Conservation (phyloP, 2,888 invertebrate species). For the Spatulosminthurus flaviceps region DNA sequence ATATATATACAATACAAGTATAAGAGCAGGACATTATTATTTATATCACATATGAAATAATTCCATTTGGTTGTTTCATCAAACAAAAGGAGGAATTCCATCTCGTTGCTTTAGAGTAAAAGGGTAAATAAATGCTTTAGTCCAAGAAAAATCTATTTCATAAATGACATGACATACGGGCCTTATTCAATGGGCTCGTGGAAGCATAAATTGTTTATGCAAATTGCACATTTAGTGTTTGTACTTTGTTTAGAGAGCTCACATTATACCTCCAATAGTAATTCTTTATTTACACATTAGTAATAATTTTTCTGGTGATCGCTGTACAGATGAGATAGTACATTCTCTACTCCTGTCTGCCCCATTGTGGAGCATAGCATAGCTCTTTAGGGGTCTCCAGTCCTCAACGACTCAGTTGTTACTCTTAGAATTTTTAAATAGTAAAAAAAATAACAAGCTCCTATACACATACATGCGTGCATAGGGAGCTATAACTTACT, state of each 20-base stretch:
- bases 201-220: constrained; percentile 23
- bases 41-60: no score
- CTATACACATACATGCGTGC: no score
- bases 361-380: no score
- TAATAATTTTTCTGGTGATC: constrained; percentile 29
- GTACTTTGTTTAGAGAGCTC: background rate
- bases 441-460: no score
- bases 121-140: no score
- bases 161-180: background rate
- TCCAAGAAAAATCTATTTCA: background rate
- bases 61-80: no score
- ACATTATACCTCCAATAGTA: constrained; percentile 15
- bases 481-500: background rate
- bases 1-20: no score
- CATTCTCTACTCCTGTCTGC: background rate
- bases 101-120: no score
- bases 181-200: background rate
- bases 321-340: constrained; percentile 7
- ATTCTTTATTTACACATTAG: constrained; percentile 28
- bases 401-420: background rate
- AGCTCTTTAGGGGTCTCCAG: background rate
- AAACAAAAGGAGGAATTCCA: no score
- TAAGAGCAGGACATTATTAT: no score
- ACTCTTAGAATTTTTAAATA: no score
- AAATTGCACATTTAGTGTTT: constrained; percentile 10